phyloP scores from a whole-genome alignment of 2,113 vertebrate genomes.

The Cephalopterus ornatus region DNA sequence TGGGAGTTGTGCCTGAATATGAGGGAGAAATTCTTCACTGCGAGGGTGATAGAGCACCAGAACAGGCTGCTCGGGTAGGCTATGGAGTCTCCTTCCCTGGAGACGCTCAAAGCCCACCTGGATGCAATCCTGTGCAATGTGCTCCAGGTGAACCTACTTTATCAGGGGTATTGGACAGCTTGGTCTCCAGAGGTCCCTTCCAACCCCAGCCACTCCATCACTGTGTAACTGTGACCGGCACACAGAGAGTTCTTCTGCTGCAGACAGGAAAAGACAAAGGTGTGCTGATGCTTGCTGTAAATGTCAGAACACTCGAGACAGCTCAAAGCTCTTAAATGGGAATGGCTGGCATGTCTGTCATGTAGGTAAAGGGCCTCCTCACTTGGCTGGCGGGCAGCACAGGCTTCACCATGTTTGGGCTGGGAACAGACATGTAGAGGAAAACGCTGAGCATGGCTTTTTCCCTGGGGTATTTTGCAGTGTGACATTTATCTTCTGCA shows the following conservation, averaged over 20 bases:
- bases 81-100: not conserved
- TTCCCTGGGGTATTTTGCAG: not conserved
- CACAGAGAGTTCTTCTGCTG: not conserved
- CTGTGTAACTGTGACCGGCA: not conserved
- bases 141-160: not conserved
- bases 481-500: not conserved
- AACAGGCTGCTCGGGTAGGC: not conserved
- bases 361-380: not conserved
- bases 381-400: fast-evolving
- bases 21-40: not conserved
- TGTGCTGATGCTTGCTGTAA: not conserved
- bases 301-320: not conserved
- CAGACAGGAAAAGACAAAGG: not conserved
- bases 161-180: not conserved
- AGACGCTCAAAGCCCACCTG: not conserved
- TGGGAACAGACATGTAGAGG: not conserved
- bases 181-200: not conserved
- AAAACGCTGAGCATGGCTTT: not conserved
- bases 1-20: not conserved
- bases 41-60: not conserved
- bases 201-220: not conserved
- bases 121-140: not conserved
- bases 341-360: fast-evolving
- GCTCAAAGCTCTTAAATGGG: not conserved
- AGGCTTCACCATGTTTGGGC: not conserved